These are phyloP conservation scores for Limenitis camilla DNA, from an alignment of 2,888 invertebrate genomes.

Conservation along the genomic window DNA sequence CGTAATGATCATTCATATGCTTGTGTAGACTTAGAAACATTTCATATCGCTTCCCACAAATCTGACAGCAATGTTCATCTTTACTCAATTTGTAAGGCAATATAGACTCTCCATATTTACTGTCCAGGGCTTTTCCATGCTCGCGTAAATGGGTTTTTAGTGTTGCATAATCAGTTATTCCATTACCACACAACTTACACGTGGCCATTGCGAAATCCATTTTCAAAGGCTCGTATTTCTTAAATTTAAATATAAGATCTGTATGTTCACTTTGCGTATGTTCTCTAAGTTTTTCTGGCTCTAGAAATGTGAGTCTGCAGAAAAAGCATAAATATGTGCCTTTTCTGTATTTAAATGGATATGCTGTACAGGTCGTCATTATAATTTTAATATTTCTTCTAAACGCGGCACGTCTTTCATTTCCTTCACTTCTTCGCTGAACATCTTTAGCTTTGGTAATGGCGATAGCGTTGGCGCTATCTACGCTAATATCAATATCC, in stretches of 20 bases:
- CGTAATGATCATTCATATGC: slow-evolving; percentile 67
- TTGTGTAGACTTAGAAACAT: slow-evolving; percentile 62
- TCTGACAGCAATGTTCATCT: slow-evolving; percentile 56
- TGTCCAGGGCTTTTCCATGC: slow-evolving; percentile 51
- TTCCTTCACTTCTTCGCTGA: slow-evolving; percentile 32
- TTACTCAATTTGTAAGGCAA: slow-evolving; percentile 60
- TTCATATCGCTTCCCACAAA: slow-evolving; percentile 62
- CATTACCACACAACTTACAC: slow-evolving; percentile 50
- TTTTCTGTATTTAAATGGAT: slow-evolving; percentile 64
- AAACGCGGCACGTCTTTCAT: slow-evolving; percentile 51
- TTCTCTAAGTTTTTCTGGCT: slow-evolving; percentile 57
- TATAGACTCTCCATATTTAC: slow-evolving; percentile 53
- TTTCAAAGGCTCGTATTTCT: slow-evolving; percentile 63
- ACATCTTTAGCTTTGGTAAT: slow-evolving; percentile 11
- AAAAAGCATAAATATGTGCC: slow-evolving; percentile 62
- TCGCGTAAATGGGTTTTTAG: slow-evolving; percentile 50
- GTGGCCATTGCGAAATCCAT: slow-evolving; percentile 52
- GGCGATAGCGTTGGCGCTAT: slow-evolving; percentile 6
- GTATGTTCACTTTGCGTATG: slow-evolving; percentile 49
- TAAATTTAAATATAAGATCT: slow-evolving; percentile 44
- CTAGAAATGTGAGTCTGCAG: slow-evolving; percentile 56
- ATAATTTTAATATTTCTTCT: slow-evolving; percentile 56
- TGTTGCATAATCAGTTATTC: slow-evolving; percentile 44
- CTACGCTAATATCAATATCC: slow-evolving; percentile 15
- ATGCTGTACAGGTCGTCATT: slow-evolving; percentile 56